Evolutionary conservation across 2,113 vertebrate species (phyloP).

Genomic region (Lagenorhynchus albirostris): DNA sequence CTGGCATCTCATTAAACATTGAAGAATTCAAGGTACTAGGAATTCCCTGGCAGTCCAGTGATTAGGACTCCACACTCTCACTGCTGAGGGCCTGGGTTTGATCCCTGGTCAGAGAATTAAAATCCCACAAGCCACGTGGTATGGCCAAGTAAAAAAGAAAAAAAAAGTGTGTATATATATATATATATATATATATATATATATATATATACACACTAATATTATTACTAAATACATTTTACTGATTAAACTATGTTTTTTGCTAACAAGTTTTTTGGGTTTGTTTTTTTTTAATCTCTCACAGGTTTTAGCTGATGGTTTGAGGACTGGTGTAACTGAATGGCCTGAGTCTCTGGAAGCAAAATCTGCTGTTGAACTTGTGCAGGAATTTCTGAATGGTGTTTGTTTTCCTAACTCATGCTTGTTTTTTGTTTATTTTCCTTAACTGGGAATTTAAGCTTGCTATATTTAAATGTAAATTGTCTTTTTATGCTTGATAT

Average conservation of each 20-base stretch:
- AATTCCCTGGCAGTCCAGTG: neutral
- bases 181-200: neutral
- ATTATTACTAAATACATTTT: neutral
- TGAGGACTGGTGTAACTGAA: constrained; percentile 89
- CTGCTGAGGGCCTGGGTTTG: neutral
- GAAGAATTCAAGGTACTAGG: neutral
- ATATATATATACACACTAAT: neutral
- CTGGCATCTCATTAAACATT: neutral
- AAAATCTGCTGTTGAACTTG: constrained; percentile 86
- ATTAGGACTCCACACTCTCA: neutral
- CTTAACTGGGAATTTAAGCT: neutral
- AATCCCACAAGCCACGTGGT: neutral
- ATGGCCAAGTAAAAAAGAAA: neutral
- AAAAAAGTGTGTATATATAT: too few relatives aligned
- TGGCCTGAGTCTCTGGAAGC: constrained; percentile 90
- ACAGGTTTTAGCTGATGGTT: constrained; percentile 89
- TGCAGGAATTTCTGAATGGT: constrained; percentile 91
- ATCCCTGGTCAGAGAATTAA: neutral
- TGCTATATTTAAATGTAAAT: neutral
- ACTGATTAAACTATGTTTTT: neutral
- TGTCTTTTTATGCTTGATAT: neutral
- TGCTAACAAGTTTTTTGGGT: constrained; percentile 62
- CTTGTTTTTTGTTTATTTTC: neutral
- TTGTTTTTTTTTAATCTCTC: constrained; percentile 67
- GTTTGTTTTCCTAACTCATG: constrained; percentile 44